A percentile compares a stretch with the other conserved stretches of the same genome.
Evolutionary conservation across 2,888 invertebrate species (phyloP).

Genomic region (Chamaedrilus cognettii): DNA sequence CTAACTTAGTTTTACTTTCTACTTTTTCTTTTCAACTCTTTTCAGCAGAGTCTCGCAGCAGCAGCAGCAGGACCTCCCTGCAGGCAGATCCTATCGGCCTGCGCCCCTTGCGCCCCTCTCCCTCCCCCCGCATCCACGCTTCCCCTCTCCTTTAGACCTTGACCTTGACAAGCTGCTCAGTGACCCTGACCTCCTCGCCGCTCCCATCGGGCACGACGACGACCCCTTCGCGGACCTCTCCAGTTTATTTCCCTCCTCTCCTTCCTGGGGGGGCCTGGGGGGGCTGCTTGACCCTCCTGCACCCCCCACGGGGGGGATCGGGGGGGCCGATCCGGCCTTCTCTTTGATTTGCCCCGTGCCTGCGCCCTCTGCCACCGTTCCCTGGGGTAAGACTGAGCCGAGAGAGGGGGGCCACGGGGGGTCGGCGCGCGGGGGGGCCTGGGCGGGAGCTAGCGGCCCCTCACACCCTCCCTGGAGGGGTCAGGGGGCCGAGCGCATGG

Average conservation of each 20-base stretch:
- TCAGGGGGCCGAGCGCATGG: no score
- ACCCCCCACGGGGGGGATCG: no score
- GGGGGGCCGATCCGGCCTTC: background rate
- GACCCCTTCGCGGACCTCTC: constrained; percentile 15
- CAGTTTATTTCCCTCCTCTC: background rate
- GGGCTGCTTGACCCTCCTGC: no score
- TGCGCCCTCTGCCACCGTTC: background rate
- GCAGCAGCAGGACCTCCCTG: background rate
- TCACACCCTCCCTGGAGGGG: background rate
- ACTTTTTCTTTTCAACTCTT: no score
- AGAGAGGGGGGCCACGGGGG: background rate
- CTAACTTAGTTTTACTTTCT: no score
- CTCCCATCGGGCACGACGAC: constrained; percentile 10
- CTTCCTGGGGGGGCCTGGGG: background rate
- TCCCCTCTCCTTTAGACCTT: background rate
- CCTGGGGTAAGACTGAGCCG: background rate
- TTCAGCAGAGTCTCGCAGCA: no score
- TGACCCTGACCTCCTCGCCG: constrained; percentile 4
- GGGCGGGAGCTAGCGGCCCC: background rate
- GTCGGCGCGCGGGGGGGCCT: background rate
- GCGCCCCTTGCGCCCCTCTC: background rate
- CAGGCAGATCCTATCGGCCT: background rate
- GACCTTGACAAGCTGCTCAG: constrained; percentile 11
- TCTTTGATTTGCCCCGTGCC: background rate
- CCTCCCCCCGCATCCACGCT: background rate